These are phyloP conservation scores for Dyspetes luteomarginatus DNA, from an alignment of 2,888 invertebrate genomes.

Conservation along the genomic window DNA sequence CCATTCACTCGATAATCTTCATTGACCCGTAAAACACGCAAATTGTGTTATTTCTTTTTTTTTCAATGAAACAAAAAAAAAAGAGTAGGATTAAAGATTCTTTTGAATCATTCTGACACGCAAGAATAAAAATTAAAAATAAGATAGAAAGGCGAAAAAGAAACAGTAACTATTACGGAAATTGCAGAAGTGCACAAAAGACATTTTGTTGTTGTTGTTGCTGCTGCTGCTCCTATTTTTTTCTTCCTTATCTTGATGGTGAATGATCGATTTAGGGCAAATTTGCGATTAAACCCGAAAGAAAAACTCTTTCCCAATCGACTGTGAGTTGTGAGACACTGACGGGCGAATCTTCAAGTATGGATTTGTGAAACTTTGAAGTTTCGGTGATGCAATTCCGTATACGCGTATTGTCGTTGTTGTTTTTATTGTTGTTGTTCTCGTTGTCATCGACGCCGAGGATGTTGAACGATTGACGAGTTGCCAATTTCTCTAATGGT, in stretches of 20 bases:
- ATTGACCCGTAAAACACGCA: constrained; percentile 36
- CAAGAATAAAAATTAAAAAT: not conserved
- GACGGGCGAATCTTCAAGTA: constrained; percentile 19
- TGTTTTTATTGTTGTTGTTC: constrained; percentile 19
- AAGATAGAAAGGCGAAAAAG: not conserved
- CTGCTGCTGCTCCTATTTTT: not conserved
- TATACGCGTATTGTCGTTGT: constrained; percentile 48
- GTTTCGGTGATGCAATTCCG: constrained; percentile 40
- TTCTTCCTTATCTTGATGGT: not conserved
- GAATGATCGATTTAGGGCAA: constrained; percentile 20
- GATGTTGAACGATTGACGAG: constrained; percentile 68
- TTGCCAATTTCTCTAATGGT: constrained; percentile 84
- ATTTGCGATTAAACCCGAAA: constrained; percentile 36
- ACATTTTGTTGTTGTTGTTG: not conserved
- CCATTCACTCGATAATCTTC: constrained; percentile 20
- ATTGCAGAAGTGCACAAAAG: not conserved
- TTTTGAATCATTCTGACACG: constrained; percentile 2
- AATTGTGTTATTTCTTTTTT: constrained; percentile 37
- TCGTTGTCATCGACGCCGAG: constrained; percentile 49
- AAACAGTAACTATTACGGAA: not conserved
- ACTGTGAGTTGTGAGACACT: constrained; percentile 27
- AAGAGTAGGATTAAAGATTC: constrained; percentile 38
- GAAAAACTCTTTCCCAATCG: constrained; percentile 53
- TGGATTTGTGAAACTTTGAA: constrained; percentile 19
- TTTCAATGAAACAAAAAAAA: constrained; percentile 61